Evolutionary conservation across 2,888 invertebrate genomes (phyloP), one percentile per base, ranked within the genome.

Genomic region (Hipparchia semele): DNA sequence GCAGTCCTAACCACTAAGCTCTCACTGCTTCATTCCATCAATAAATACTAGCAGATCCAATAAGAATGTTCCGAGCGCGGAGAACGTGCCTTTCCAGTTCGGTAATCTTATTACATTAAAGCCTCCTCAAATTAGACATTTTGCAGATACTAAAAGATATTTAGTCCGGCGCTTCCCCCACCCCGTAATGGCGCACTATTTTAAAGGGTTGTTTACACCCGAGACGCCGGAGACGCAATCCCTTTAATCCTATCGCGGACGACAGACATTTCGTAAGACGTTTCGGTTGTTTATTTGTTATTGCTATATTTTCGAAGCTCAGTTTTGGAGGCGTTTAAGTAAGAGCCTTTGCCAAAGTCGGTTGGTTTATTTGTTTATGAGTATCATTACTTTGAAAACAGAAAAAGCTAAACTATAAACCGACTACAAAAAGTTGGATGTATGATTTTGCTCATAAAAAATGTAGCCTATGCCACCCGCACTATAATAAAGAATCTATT

Each of bases 71-170:
- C 33, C 33, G 6, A 53, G 12, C 12, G 13, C 8, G 6, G 6
- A 54, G n/a, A 46, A 23, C 67, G 58, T 58, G 23, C 67, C 12
- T 10, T 12, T n/a, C 4, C 67, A 13, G 46, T 67, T 58, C 67
- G 9, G 56, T 66, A 65, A 65, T 59, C 54, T 69, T 56, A 56
- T 67, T 85, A 87, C 87, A 89, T 89, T 89, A 88, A 88, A 90
- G 88, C 87, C 86, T 86, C 45, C 54, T 51, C 61, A 54, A 89
- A 88, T 90, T 89, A 90, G 89, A 89, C 88, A 87, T 90, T 91
- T 90, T 88, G 87, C 90, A 92, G 90, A 90, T 89, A 91, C 89
- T 91, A 90, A 92, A 90, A 89, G 89, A 90, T 90, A 90, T 90
- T 90, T 90, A 87, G 87, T 83, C 78, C 79, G 73, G 80, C 83